phyloP scores from a whole-genome alignment of 2,113 vertebrate genomes.

The Illadopsis cleaveri region DNA sequence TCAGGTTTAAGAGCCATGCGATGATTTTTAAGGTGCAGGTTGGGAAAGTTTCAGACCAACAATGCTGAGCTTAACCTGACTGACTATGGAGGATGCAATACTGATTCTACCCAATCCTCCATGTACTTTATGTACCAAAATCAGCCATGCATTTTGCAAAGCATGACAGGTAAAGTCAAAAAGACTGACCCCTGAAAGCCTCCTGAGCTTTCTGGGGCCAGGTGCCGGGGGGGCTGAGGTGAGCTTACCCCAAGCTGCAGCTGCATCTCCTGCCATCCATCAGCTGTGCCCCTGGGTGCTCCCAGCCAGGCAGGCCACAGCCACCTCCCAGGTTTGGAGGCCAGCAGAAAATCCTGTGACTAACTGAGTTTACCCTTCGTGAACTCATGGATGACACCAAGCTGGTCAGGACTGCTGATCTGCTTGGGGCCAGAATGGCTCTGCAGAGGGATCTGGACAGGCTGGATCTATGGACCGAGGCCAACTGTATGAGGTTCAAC shows the following conservation, averaged over 20 bases:
- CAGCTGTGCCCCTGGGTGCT: neutral
- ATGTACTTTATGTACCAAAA: neutral
- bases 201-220: neutral
- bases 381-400: neutral
- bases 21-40: neutral
- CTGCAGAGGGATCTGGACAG: neutral
- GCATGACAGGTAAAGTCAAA: neutral
- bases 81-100: too few relatives aligned
- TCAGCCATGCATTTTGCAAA: neutral
- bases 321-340: neutral
- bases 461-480: fast-evolving
- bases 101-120: fast-evolving
- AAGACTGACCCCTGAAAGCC: neutral
- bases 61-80: neutral
- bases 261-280: neutral
- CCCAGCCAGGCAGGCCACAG: neutral
- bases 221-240: neutral
- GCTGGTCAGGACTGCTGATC: neutral
- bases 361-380: fast-evolving
- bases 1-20: neutral
- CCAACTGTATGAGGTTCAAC: neutral
- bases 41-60: neutral
- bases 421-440: neutral
- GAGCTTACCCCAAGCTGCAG: neutral
- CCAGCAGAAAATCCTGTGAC: neutral